A percentile compares a stretch with the other conserved stretches of the same genome.
Evolutionary conservation across 2,113 vertebrate species (phyloP).

Genomic region (Prietella phreatophila): DNA sequence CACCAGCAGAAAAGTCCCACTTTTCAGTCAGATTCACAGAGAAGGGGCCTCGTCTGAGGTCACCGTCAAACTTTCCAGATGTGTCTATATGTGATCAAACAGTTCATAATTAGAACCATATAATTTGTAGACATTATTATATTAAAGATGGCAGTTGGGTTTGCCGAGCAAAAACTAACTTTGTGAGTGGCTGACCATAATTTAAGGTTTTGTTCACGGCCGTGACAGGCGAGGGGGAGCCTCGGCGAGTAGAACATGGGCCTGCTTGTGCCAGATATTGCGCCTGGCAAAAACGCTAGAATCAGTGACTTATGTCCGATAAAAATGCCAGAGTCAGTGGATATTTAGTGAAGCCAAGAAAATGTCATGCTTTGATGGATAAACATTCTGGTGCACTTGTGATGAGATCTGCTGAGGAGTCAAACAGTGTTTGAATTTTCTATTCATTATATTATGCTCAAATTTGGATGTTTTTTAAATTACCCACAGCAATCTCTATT

Average conservation of each 20-base stretch:
- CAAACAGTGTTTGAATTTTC: background rate
- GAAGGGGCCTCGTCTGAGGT: conserved; percentile 54
- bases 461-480: background rate
- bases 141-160: conserved; percentile 76
- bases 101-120: conserved; percentile 74
- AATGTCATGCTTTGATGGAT: background rate
- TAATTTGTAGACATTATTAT: conserved; percentile 73
- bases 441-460: background rate
- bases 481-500: background rate
- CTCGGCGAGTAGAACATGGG: conserved; percentile 43
- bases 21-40: conserved; percentile 31
- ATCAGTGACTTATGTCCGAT: background rate
- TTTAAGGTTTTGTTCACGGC: conserved; percentile 66
- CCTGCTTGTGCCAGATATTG: conserved; percentile 19
- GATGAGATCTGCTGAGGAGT: too few relatives aligned
- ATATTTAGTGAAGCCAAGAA: background rate
- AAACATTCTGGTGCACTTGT: background rate
- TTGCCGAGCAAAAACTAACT: conserved; percentile 76
- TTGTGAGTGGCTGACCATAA: conserved; percentile 75
- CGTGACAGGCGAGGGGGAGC: conserved; percentile 54
- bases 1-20: conserved; percentile 53
- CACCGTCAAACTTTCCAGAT: conserved; percentile 67
- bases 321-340: background rate
- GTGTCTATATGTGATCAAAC: conserved; percentile 68
- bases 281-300: background rate